These are phyloP conservation scores for Orthonevra nobilis DNA, from an alignment of 2,888 invertebrate species.

Conservation along the genomic window DNA sequence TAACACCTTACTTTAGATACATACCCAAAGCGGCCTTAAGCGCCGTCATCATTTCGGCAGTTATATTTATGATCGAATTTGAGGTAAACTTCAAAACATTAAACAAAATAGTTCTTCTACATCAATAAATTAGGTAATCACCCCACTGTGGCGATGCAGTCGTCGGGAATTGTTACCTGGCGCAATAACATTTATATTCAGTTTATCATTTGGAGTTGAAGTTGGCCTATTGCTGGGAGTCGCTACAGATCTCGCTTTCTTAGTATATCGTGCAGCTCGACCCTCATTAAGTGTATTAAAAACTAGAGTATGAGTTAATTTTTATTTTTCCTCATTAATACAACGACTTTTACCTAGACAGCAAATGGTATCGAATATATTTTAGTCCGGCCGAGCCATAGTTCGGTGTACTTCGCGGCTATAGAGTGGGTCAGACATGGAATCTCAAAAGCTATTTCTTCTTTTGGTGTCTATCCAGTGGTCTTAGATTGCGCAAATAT, in stretches of 20 bases:
- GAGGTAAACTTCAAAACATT: constrained; percentile 82
- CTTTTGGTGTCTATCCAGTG: constrained; percentile 87
- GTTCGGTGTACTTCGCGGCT: constrained; percentile 89
- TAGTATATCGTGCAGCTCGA: constrained; percentile 90
- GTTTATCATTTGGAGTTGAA: constrained; percentile 91
- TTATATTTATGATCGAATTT: constrained; percentile 96
- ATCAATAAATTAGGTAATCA: constrained; percentile 83
- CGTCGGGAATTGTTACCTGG: constrained; percentile 89
- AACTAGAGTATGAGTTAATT: constrained; percentile 82
- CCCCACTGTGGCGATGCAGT: constrained; percentile 91
- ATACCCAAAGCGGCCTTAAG: constrained; percentile 94
- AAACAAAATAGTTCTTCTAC: too few species aligned
- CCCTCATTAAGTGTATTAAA: constrained; percentile 88
- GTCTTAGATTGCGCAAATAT: constrained; percentile 91
- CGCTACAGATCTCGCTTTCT: constrained; percentile 87
- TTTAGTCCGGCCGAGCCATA: constrained; percentile 89
- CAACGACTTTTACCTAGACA: constrained; percentile 82
- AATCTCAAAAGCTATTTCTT: constrained; percentile 87
- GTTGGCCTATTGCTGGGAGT: constrained; percentile 92
- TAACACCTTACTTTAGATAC: constrained; percentile 94
- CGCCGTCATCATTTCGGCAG: constrained; percentile 96
- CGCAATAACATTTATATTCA: constrained; percentile 91
- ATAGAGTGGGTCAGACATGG: constrained; percentile 90
- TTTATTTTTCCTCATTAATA: constrained; percentile 11
- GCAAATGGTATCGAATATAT: constrained; percentile 86